These are phyloP conservation scores for Balanococcus diminutus DNA, from an alignment of 2,888 invertebrate species.

Conservation along the genomic window DNA sequence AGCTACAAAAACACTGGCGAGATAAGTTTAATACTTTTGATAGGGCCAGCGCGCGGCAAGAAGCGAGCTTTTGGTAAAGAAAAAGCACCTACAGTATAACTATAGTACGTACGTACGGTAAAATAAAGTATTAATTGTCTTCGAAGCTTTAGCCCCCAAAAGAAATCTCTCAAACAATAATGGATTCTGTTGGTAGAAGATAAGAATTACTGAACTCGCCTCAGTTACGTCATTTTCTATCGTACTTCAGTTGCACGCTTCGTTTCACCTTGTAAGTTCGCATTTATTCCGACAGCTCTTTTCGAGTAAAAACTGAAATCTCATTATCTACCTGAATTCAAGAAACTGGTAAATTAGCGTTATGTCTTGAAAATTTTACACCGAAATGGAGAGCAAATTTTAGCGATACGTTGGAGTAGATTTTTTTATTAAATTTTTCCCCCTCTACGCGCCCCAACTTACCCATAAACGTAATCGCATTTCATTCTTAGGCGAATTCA, in stretches of 20 bases:
- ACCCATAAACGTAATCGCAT: neutral
- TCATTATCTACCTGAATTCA: conserved; percentile 36
- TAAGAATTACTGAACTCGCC: conserved; percentile 38
- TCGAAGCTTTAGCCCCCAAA: neutral
- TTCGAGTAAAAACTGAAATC: conserved; percentile 42
- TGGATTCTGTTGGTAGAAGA: conserved; percentile 34
- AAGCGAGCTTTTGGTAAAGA: neutral
- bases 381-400: neutral
- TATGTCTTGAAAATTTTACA: conserved; percentile 31
- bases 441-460: neutral
- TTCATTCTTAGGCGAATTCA: neutral
- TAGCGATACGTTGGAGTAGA: neutral
- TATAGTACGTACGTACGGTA: neutral
- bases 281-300: conserved; percentile 38
- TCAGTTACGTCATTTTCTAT: conserved; percentile 38
- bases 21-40: conserved; percentile 13
- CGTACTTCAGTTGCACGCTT: conserved; percentile 30
- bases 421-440: conserved; percentile 14
- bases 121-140: conserved; percentile 32
- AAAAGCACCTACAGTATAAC: no score
- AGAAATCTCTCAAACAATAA: conserved; percentile 34
- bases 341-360: conserved; percentile 40
- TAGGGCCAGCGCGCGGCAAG: neutral
- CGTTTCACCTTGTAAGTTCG: conserved; percentile 40
- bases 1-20: neutral